A percentile compares a stretch with the other conserved stretches of the same genome.
Conservation (phyloP, 2,113 vertebrate species). For the Python bivittatus region DNA sequence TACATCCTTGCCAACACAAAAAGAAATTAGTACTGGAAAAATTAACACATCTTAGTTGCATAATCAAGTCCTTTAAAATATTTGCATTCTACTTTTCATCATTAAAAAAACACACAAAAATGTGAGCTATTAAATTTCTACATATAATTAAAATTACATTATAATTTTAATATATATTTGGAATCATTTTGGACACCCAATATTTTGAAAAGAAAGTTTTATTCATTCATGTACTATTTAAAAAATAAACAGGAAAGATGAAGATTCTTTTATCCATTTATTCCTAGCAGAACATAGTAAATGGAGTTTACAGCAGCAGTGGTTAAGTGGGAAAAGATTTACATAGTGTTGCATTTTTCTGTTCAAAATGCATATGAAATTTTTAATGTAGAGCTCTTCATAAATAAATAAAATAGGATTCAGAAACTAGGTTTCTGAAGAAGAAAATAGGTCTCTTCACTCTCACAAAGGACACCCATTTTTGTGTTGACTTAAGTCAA, state of each 20-base stretch:
- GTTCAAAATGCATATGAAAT: neutral
- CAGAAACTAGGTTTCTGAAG: no score
- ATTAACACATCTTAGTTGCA: neutral
- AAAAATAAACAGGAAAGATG: no score
- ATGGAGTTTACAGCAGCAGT: neutral
- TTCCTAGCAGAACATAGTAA: neutral
- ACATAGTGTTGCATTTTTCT: neutral
- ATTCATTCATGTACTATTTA: neutral
- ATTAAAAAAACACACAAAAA: neutral
- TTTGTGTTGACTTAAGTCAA: neutral
- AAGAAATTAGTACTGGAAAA: neutral
- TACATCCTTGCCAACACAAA: neutral
- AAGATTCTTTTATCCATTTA: no score
- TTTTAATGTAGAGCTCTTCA: neutral
- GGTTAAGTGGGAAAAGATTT: neutral
- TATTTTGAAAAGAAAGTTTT: neutral
- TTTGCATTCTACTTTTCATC: no score
- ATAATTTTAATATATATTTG: neutral
- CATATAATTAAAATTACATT: neutral
- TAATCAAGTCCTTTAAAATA: neutral
- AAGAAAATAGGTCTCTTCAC: neutral
- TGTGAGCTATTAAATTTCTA: no score
- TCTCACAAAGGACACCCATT: neutral
- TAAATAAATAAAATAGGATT: neutral
- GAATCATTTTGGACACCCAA: neutral